Conservation (phyloP, 2,797 vertebrate species). For the Galago senegalensis region DNA sequence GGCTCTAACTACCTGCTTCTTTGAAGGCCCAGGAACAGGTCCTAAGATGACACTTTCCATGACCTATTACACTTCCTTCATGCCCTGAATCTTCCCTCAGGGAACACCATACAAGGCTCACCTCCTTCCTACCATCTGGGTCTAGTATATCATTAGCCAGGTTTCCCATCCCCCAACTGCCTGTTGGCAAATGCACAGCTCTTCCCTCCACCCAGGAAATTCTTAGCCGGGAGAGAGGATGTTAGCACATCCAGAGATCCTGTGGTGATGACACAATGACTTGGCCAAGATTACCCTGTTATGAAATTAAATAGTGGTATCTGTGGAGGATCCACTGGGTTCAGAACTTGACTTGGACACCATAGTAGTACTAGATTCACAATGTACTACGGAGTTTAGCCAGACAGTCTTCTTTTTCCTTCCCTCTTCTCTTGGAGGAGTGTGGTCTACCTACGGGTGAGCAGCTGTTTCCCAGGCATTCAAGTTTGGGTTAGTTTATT, state of each 20-base stretch:
- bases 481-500: conserved; percentile 52
- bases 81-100: background rate
- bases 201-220: background rate
- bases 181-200: background rate
- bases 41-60: accelerated
- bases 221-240: background rate
- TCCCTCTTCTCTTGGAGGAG: background rate
- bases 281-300: background rate
- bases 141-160: background rate
- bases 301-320: background rate
- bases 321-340: background rate
- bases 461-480: background rate
- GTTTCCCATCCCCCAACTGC: background rate
- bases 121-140: background rate
- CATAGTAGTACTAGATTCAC: background rate
- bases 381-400: background rate
- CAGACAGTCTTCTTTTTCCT: background rate
- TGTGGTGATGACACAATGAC: background rate
- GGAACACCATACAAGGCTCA: background rate
- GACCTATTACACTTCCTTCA: background rate
- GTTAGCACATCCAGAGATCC: background rate
- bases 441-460: background rate
- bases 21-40: background rate
- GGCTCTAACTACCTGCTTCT: background rate
- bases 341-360: background rate